Evolutionary conservation across 1,140 invertebrate genomes (phyloP).

Genomic region (Trichoplusia ni): DNA sequence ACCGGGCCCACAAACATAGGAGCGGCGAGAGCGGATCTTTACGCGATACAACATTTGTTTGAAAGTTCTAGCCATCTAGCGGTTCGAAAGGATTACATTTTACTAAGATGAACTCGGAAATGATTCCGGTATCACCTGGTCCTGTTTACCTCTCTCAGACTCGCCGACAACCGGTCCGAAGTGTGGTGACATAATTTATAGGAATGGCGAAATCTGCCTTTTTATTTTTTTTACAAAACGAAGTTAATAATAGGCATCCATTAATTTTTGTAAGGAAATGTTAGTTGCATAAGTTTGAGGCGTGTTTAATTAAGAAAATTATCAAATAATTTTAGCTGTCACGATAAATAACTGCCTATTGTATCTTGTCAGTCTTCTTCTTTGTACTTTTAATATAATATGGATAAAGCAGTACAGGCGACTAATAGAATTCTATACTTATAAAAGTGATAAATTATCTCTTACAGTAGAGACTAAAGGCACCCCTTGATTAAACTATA

Average conservation of each 20-base stretch:
- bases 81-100: constrained; percentile 11
- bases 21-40: constrained; percentile 16
- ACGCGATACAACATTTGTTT: constrained; percentile 27
- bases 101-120: constrained; percentile 2
- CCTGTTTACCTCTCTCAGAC: constrained; percentile 2
- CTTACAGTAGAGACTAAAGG: too few species aligned
- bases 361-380: too few species aligned
- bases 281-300: neutral
- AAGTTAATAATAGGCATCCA: neutral
- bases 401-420: too few species aligned
- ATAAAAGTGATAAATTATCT: too few species aligned
- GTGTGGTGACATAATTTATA: constrained; percentile 1
- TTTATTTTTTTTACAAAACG: neutral
- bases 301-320: neutral
- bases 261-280: neutral
- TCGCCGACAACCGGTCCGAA: neutral
- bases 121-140: constrained; percentile 5
- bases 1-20: constrained; percentile 19
- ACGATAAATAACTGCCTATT: too few species aligned
- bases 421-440: too few species aligned
- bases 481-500: too few species aligned
- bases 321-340: too few species aligned
- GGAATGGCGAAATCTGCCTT: neutral
- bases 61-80: constrained; percentile 15
- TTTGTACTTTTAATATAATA: too few species aligned